Conservation (phyloP, 1,140 invertebrate species). For the Hylaeus volcanicus region DNA sequence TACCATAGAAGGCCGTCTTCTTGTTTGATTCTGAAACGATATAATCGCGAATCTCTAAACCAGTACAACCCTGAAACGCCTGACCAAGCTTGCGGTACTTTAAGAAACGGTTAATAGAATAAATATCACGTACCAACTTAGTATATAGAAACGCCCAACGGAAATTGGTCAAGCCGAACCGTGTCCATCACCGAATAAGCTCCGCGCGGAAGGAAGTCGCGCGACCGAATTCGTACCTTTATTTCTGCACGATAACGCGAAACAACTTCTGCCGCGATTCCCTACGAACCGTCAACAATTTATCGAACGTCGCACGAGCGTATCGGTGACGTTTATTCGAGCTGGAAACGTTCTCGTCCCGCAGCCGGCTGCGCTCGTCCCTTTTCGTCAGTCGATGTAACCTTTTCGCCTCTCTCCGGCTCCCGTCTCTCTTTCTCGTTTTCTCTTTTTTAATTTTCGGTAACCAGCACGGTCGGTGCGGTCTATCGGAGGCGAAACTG, state of each 20-base stretch:
- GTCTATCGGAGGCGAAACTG: constrained; percentile 71
- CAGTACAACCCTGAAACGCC: no score
- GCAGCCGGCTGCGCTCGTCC: constrained; percentile 27
- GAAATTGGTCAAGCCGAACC: no score
- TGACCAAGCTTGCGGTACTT: no score
- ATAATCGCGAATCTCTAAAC: no score
- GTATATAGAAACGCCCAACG: no score
- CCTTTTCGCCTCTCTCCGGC: not conserved
- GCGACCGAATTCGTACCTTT: constrained; percentile 9
- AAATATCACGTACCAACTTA: no score
- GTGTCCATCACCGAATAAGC: no score
- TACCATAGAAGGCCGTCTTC: no score
- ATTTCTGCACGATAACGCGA: constrained; percentile 14
- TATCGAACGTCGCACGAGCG: constrained; percentile 34
- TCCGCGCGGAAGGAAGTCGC: not conserved
- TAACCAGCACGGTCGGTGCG: constrained; percentile 54
- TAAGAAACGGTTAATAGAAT: no score
- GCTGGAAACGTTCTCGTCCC: not conserved
- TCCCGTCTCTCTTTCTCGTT: not conserved
- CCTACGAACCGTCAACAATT: constrained; percentile 46
- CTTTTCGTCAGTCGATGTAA: constrained; percentile 37
- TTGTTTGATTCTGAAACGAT: no score
- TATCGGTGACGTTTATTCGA: constrained; percentile 46
- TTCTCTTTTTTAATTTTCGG: constrained; percentile 57
- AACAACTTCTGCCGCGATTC: constrained; percentile 40